A percentile compares a stretch with the other conserved stretches of the same genome.
Evolutionary conservation across 2,888 invertebrate species (phyloP).

Genomic region (Cephus sareptanus): DNA sequence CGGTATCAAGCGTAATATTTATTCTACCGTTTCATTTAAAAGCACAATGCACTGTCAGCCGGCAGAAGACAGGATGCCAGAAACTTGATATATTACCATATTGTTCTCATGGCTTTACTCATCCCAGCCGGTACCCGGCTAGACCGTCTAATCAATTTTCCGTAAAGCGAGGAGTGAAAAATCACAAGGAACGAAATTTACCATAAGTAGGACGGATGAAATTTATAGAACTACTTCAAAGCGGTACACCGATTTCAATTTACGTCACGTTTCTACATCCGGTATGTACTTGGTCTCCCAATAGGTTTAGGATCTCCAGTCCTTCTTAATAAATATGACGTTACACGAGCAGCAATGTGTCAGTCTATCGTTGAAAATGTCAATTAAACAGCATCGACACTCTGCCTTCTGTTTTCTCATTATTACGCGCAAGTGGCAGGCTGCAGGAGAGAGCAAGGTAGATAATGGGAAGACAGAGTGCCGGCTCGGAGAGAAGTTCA

Average conservation of each 20-base stretch:
- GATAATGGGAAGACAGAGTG: slow-evolving; percentile 43
- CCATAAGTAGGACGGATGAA: background rate
- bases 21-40: slow-evolving; percentile 2
- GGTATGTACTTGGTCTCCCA: background rate
- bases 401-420: slow-evolving; percentile 42
- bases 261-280: background rate
- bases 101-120: background rate
- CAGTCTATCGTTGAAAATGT: background rate
- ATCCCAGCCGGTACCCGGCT: background rate
- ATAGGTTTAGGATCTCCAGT: background rate
- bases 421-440: slow-evolving; percentile 41
- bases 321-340: background rate
- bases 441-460: slow-evolving; percentile 27
- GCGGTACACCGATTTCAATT: background rate
- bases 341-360: background rate
- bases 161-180: background rate
- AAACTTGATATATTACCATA: background rate
- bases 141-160: background rate
- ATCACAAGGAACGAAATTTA: background rate
- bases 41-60: background rate
- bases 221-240: background rate
- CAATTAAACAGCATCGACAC: slow-evolving; percentile 26
- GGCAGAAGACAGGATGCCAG: background rate
- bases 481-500: slow-evolving; percentile 43
- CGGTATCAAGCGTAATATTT: background rate